These are phyloP conservation scores for Trachelus troglodyta DNA, from an alignment of 2,888 invertebrate species.

Conservation along the genomic window DNA sequence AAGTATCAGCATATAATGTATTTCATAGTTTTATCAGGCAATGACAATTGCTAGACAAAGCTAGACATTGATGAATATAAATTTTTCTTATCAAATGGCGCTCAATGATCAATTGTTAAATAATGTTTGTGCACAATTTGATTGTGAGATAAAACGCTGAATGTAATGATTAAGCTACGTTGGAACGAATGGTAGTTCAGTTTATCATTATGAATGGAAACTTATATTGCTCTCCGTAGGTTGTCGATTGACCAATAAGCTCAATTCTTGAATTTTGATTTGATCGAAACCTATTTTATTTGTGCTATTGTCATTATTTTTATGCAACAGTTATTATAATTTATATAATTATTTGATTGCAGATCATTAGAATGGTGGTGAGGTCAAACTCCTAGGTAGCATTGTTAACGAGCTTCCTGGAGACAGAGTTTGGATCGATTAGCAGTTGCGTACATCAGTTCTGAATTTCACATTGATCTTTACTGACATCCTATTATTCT, in stretches of 20 bases:
- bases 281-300: neutral
- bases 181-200: neutral
- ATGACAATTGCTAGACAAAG: neutral
- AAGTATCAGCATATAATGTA: neutral
- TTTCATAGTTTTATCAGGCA: neutral
- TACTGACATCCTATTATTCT: neutral
- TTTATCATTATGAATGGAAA: neutral
- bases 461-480: neutral
- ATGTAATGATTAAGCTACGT: neutral
- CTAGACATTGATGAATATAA: no score
- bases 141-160: neutral
- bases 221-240: neutral
- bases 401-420: neutral
- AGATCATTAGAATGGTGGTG: slow-evolving; percentile 47
- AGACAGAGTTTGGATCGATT: neutral
- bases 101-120: no score
- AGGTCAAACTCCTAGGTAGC: slow-evolving; percentile 37
- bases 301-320: neutral
- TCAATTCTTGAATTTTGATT: neutral
- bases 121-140: no score
- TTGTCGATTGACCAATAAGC: neutral
- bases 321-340: neutral
- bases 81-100: no score
- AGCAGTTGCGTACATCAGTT: neutral
- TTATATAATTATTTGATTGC: slow-evolving; percentile 26